A percentile compares a stretch with the other conserved stretches of the same genome.
These are phyloP conservation scores for Apodemus sylvaticus DNA, from an alignment of 2,113 vertebrate genomes.

Conservation along the genomic window DNA sequence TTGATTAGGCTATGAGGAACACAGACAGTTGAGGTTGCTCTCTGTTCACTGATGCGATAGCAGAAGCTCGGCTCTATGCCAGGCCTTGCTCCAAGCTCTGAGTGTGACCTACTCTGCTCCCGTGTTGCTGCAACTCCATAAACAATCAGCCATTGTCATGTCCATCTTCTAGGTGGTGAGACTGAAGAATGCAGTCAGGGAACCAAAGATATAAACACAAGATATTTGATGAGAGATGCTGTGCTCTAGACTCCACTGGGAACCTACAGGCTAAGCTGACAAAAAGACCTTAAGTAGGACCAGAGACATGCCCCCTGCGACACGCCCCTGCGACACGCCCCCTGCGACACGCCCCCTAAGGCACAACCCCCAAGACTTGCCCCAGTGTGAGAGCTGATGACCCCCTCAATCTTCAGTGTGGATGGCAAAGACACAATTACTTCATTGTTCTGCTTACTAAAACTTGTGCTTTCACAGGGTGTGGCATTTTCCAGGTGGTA, in stretches of 20 bases:
- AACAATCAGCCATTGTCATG: not conserved
- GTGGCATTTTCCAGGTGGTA: constrained; percentile 19
- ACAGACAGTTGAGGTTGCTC: not conserved
- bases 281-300: constrained; percentile 4
- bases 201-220: not conserved
- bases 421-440: not conserved
- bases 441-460: not conserved
- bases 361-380: no score
- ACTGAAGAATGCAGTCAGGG: not conserved
- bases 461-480: constrained; percentile 13
- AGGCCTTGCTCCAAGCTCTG: not conserved
- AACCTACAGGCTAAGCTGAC: not conserved
- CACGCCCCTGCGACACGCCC: not conserved
- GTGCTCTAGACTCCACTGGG: not conserved
- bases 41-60: not conserved
- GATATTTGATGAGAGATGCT: not conserved
- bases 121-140: not conserved
- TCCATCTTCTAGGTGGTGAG: constrained; percentile 1
- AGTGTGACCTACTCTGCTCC: not conserved
- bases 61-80: not conserved
- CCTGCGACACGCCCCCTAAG: not conserved
- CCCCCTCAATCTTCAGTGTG: not conserved
- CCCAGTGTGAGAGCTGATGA: not conserved
- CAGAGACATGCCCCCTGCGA: no score
- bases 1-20: not conserved